Evolutionary conservation across 1,140 invertebrate genomes (phyloP).

Genomic region (Drosophila pruinosa): DNA sequence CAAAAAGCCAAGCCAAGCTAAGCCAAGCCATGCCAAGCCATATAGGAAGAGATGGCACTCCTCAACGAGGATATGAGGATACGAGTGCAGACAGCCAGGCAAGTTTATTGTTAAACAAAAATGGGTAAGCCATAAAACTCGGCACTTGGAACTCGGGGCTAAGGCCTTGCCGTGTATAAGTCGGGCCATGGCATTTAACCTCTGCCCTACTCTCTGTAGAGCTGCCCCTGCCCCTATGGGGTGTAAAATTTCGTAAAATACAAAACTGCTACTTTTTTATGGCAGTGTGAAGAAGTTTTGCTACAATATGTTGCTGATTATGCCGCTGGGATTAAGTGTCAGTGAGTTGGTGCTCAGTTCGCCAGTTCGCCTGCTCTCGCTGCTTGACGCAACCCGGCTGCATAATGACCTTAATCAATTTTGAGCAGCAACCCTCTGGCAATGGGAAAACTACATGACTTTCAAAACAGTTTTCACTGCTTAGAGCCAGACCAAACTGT

Average conservation of each 20-base stretch:
- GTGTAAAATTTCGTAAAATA: constrained; percentile 63
- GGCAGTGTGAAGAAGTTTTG: constrained; percentile 64
- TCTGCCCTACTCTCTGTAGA: constrained; percentile 13
- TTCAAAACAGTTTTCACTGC: constrained; percentile 33
- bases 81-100: constrained; percentile 62
- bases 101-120: constrained; percentile 73
- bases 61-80: constrained; percentile 24
- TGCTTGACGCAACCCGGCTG: constrained; percentile 53
- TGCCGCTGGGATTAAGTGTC: constrained; percentile 80
- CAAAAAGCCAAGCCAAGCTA: constrained; percentile 4
- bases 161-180: not conserved
- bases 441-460: constrained; percentile 26
- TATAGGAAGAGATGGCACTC: constrained; percentile 43
- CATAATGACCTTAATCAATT: constrained; percentile 81
- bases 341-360: constrained; percentile 30
- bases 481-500: constrained; percentile 48
- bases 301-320: constrained; percentile 81
- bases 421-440: constrained; percentile 48
- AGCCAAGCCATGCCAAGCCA: constrained; percentile 11
- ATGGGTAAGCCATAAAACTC: constrained; percentile 72
- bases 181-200: constrained; percentile 53
- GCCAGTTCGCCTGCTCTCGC: not conserved
- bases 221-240: constrained; percentile 17
- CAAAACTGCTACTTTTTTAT: constrained; percentile 59
- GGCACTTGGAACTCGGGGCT: not conserved